Evolutionary conservation across 23 tunicate genomes (phyloP), one percentile per base, ranked within the genome.

Genomic region (Halocynthia aurantium): DNA sequence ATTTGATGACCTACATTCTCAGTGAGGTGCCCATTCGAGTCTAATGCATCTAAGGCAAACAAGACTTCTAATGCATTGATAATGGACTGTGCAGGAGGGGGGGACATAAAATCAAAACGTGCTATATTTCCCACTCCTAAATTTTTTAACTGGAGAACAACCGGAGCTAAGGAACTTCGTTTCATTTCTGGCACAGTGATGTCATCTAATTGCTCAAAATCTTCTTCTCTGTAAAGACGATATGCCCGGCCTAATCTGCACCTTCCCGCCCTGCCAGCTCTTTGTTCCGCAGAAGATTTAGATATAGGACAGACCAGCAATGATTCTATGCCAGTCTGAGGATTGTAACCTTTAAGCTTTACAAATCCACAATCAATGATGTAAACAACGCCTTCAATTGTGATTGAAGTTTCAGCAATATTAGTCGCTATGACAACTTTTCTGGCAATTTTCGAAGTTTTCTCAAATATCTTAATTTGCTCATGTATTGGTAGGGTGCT

Each of bases 221-320:
- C 55, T 55, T 86, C 78, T 83, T 93, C 93, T 49, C 81, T 76
- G 71, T 74, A 93, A 8, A 93, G 87, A 12, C 98, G 73, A 69
- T 76, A 93, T 22, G 79, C 93, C 70, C 83, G 80, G 7, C 98
- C 98, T 52, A 70, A 66, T 70, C 98, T 79, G 79, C 71, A 73
- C 51, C 98, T 74, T 60, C 98, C 98, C 12, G 93, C 93, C 51
- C 98, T 55, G 15, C 98, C 98, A 58, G 98, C 88, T 57, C 98
- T 67, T 83, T 93, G 98, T 19, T 81, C 63, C 50, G 83, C 52
- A 6, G 98, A 86, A 44, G 98, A 88, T 74, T 87, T 80, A 6
- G 98, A 93, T 50, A 88, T 83, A 6, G 80, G 72, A 52, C 70
- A 63, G 1, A 83, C 84, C 19, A 84, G 52, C 67, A 87, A 22